Conservation (phyloP, 1,140 invertebrate species). For the Orchesella cincta region DNA sequence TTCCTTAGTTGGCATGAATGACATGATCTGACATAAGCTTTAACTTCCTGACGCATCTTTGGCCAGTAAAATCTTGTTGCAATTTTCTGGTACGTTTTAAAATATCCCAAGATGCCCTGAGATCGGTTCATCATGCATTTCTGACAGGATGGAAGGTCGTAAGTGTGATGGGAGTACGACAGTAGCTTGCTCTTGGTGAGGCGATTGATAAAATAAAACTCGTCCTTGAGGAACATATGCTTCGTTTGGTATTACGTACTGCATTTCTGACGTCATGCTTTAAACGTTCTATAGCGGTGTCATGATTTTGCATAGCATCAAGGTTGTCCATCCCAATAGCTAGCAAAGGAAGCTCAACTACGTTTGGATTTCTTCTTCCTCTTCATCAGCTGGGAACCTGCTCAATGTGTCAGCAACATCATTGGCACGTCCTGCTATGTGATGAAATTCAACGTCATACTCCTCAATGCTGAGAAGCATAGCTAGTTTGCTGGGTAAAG, state of each 20-base stretch:
- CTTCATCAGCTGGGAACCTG: not conserved
- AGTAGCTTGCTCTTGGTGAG: not conserved
- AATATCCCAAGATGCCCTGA: constrained; percentile 47
- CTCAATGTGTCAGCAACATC: not conserved
- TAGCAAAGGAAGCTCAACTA: not conserved
- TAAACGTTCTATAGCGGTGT: not conserved
- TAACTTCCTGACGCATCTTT: constrained; percentile 33
- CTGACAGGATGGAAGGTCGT: not conserved
- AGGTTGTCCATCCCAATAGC: not conserved
- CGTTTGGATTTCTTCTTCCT: not conserved
- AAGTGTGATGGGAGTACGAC: constrained; percentile 4
- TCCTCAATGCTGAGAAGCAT: not conserved
- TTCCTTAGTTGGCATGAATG: constrained; percentile 46
- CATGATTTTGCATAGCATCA: not conserved
- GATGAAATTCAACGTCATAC: not conserved
- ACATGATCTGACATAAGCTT: constrained; percentile 44
- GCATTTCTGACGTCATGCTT: not conserved
- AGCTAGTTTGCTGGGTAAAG: constrained; percentile 1
- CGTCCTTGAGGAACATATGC: not conserved
- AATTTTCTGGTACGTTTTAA: constrained; percentile 45
- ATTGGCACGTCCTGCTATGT: not conserved
- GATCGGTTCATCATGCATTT: constrained; percentile 43
- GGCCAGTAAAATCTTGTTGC: constrained; percentile 48
- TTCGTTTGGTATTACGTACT: not conserved
- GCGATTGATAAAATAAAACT: not conserved